These are phyloP conservation scores for Corythaeola cristata DNA, from an alignment of 2,113 vertebrate species.

Conservation along the genomic window DNA sequence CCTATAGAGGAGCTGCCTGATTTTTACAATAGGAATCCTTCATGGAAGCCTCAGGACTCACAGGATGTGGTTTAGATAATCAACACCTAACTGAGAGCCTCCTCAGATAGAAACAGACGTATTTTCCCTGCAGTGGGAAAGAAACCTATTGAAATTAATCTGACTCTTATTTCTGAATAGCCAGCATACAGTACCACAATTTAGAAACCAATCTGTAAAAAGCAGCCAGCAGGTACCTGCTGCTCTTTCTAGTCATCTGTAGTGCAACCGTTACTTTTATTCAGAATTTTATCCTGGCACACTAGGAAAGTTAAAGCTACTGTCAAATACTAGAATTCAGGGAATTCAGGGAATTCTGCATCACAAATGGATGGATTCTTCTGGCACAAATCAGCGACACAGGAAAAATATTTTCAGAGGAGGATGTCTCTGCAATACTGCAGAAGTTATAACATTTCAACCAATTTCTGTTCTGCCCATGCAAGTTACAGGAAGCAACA, in stretches of 20 bases:
- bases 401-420: background rate
- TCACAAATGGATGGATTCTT: background rate
- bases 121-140: background rate
- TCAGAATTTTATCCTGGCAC: background rate
- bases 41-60: background rate
- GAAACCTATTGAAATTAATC: background rate
- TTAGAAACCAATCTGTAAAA: background rate
- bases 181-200: background rate
- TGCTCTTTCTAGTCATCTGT: background rate
- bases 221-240: background rate
- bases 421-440: background rate
- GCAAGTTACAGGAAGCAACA: slow-evolving; percentile 31
- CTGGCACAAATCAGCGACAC: background rate
- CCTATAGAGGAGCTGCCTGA: background rate
- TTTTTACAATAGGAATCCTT: background rate
- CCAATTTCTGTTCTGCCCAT: background rate
- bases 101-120: background rate
- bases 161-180: background rate
- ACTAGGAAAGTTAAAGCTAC: background rate
- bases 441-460: background rate
- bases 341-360: background rate
- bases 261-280: background rate
- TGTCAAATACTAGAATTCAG: background rate
- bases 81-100: background rate
- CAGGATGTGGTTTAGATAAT: slow-evolving; percentile 5